Conservation (phyloP, 2,797 vertebrate genomes). For the Sebastes hopkinsi region DNA sequence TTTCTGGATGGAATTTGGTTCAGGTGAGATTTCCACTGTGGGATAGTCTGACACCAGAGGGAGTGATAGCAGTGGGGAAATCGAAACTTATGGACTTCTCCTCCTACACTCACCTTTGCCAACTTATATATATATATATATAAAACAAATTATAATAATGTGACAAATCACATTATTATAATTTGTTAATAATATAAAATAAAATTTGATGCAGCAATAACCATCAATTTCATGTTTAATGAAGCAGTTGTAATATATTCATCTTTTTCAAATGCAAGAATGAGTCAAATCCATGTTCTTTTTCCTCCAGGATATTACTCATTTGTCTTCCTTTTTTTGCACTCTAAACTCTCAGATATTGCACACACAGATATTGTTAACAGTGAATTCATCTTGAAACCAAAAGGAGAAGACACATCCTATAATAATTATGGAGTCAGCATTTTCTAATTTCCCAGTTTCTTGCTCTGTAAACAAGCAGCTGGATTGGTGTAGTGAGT, state of each 20-base stretch:
- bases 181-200: neutral
- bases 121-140: neutral
- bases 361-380: too few relatives aligned
- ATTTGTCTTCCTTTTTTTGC: too few relatives aligned
- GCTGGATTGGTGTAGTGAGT: neutral
- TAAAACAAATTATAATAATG: neutral
- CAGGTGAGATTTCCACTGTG: neutral
- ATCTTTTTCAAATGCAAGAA: neutral
- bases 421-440: neutral
- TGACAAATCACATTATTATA: too few relatives aligned
- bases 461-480: neutral
- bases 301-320: neutral
- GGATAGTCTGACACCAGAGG: neutral
- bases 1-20: neutral
- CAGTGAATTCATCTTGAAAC: neutral
- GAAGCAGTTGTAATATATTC: neutral
- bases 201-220: neutral
- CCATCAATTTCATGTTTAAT: neutral
- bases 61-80: neutral
- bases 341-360: neutral
- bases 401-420: neutral
- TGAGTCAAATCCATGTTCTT: neutral
- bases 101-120: too few relatives aligned
- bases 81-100: constrained; percentile 21
- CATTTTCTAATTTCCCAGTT: neutral